These are phyloP conservation scores for Drosophila lini DNA, from an alignment of 1,140 invertebrate genomes.

Conservation along the genomic window DNA sequence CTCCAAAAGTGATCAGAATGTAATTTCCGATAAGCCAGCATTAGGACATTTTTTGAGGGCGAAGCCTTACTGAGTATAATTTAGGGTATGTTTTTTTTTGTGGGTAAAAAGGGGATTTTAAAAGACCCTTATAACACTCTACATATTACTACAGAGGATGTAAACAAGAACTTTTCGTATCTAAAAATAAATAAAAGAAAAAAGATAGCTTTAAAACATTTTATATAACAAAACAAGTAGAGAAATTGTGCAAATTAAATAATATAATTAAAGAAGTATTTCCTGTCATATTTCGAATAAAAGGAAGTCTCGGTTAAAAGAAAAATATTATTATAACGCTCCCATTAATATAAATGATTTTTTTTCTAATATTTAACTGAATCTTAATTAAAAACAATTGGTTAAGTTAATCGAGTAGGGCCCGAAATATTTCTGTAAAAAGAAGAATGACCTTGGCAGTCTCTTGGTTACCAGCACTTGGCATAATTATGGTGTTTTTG, in stretches of 20 bases:
- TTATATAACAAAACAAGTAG: not conserved
- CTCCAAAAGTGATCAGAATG: conserved; percentile 26
- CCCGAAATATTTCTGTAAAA: conserved; percentile 4
- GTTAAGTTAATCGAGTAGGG: not conserved
- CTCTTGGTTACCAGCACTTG: conserved; percentile 12
- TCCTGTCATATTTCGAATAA: too few relatives aligned
- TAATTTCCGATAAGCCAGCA: conserved; percentile 40
- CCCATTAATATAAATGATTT: too few relatives aligned
- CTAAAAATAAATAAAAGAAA: not conserved
- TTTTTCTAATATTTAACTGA: not conserved
- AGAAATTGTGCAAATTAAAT: too few relatives aligned
- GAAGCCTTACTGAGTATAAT: conserved; percentile 19
- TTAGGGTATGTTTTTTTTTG: too few relatives aligned
- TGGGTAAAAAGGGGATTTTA: not conserved
- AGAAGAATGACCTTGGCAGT: conserved; percentile 37
- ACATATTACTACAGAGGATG: not conserved
- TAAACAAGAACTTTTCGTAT: not conserved
- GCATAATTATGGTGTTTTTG: conserved; percentile 29
- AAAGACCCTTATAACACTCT: not conserved
- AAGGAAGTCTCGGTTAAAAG: not conserved
- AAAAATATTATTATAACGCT: too few relatives aligned
- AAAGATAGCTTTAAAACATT: not conserved
- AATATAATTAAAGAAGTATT: too few relatives aligned
- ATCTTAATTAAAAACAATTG: not conserved
- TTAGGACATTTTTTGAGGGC: conserved; percentile 9